Percentiles rank a stretch among this genome's conserved stretches.
phyloP scores from a whole-genome alignment of 2,113 vertebrate genomes.

The Syrrhaptes paradoxus region DNA sequence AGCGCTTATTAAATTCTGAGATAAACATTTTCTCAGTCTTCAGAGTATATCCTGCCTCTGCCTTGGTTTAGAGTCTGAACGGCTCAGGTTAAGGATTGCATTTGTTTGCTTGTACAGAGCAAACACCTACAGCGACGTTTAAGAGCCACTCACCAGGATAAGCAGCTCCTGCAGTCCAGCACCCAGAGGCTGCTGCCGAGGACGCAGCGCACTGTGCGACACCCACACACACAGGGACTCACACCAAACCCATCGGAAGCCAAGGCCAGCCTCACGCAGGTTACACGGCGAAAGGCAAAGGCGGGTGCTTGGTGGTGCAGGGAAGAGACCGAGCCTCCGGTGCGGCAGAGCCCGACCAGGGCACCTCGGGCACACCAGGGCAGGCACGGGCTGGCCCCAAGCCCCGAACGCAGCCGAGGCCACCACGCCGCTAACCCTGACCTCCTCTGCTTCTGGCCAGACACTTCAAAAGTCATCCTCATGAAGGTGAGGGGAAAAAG shows the following conservation, averaged over 20 bases:
- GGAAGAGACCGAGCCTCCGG: neutral
- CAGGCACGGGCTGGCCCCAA: neutral
- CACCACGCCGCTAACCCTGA: no score
- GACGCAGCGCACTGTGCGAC: neutral
- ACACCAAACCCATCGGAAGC: neutral
- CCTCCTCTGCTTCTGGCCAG: neutral
- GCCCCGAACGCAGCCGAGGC: neutral
- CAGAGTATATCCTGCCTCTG: neutral
- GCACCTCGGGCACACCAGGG: neutral
- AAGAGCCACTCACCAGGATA: neutral
- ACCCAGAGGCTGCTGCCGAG: neutral
- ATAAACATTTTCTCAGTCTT: neutral
- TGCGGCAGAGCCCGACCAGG: rapidly evolving
- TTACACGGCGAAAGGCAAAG: neutral
- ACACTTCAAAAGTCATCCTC: neutral
- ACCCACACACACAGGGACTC: neutral
- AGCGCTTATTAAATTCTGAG: neutral
- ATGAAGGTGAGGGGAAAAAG: neutral
- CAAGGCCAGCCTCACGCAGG: neutral
- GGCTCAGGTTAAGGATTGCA: neutral
- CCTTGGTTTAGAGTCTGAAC: neutral
- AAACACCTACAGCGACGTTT: neutral
- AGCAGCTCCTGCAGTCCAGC: neutral
- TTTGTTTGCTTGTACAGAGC: neutral
- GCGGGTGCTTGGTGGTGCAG: rapidly evolving